These are phyloP conservation scores for Pegoplata infirma DNA, from an alignment of 2,888 invertebrate species.

Conservation along the genomic window DNA sequence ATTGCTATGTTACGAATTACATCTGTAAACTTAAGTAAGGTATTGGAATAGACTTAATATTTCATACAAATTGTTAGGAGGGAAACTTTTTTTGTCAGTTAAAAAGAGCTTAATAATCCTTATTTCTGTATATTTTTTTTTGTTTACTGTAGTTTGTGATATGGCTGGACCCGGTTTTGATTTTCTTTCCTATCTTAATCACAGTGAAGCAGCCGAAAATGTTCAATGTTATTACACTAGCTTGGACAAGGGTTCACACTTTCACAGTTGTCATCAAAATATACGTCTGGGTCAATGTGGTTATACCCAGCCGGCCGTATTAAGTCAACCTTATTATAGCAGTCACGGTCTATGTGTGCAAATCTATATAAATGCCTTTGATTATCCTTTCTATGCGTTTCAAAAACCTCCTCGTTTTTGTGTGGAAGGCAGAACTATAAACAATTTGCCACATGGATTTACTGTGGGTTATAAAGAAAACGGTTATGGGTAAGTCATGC, in stretches of 20 bases:
- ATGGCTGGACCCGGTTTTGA: slow-evolving; percentile 77
- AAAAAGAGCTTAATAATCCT: too few species aligned
- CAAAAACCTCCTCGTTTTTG: slow-evolving; percentile 68
- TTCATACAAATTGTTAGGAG: too few species aligned
- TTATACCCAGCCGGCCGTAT: slow-evolving; percentile 71
- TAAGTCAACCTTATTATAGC: slow-evolving; percentile 70
- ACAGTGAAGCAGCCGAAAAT: slow-evolving; percentile 72
- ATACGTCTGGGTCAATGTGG: slow-evolving; percentile 76
- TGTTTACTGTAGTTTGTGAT: slow-evolving; percentile 71
- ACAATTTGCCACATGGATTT: slow-evolving; percentile 70
- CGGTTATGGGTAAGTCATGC: slow-evolving; percentile 62
- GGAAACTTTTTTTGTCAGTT: too few species aligned
- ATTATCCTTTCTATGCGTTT: slow-evolving; percentile 74
- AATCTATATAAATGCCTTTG: slow-evolving; percentile 75
- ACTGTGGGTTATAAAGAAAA: slow-evolving; percentile 74
- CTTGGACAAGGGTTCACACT: slow-evolving; percentile 74
- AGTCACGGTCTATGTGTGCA: slow-evolving; percentile 75
- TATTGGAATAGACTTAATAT: too few species aligned
- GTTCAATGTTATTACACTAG: slow-evolving; percentile 76
- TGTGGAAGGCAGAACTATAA: slow-evolving; percentile 64
- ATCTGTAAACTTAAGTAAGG: too few species aligned
- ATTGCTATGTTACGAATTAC: too few species aligned
- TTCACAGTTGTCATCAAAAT: slow-evolving; percentile 75
- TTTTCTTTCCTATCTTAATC: slow-evolving; percentile 68
- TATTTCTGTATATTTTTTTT: not conserved